Conservation (phyloP, 2,797 vertebrate species). For the Acanthopagrus latus region DNA sequence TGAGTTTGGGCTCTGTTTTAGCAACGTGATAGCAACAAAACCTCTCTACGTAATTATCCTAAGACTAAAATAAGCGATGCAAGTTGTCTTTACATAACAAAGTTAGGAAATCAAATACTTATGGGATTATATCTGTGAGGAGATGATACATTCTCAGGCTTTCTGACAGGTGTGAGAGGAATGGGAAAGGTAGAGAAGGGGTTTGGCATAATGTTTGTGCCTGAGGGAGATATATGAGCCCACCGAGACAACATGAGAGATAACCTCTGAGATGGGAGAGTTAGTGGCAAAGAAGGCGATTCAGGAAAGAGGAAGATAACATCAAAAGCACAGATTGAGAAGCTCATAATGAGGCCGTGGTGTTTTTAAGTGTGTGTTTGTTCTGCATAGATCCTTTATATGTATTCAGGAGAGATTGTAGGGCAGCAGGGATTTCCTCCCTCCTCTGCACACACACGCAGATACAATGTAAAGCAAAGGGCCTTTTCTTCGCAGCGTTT, state of each 20-base stretch:
- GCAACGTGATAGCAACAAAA: slow-evolving; percentile 14
- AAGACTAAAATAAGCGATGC: neutral
- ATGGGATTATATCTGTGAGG: slow-evolving; percentile 44
- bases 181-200: slow-evolving; percentile 23
- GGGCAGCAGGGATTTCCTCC: slow-evolving; percentile 49
- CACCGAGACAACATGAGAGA: slow-evolving; percentile 48
- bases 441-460: slow-evolving; percentile 23
- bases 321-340: slow-evolving; percentile 43
- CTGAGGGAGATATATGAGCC: slow-evolving; percentile 59
- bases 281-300: slow-evolving; percentile 38
- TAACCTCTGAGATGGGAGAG: slow-evolving; percentile 47
- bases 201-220: slow-evolving; percentile 45
- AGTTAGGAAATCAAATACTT: slow-evolving; percentile 31
- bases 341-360: slow-evolving; percentile 47
- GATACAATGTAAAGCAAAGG: slow-evolving; percentile 53
- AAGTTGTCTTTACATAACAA: slow-evolving; percentile 29
- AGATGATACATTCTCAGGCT: slow-evolving; percentile 40
- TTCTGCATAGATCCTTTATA: slow-evolving; percentile 24
- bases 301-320: slow-evolving; percentile 24
- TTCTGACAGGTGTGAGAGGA: slow-evolving; percentile 64
- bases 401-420: neutral
- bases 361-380: slow-evolving; percentile 37
- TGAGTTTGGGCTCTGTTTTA: slow-evolving; percentile 22
- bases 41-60: slow-evolving; percentile 15
- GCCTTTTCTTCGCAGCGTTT: slow-evolving; percentile 57